Evolutionary conservation across 2,888 invertebrate species (phyloP), one percentile per base, ranked within the genome.

Genomic region (Dynastes tityus): DNA sequence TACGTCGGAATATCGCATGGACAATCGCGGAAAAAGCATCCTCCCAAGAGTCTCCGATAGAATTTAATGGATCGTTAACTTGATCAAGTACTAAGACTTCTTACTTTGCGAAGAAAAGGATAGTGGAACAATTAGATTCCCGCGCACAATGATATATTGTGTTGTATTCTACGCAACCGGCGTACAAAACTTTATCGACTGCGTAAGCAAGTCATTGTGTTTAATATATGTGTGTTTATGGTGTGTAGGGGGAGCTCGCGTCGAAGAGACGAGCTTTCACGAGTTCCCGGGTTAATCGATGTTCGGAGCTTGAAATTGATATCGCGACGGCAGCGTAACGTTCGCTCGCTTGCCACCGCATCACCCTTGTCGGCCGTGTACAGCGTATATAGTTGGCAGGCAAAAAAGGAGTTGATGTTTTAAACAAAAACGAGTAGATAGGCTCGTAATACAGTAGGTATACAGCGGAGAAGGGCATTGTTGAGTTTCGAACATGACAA

Each of bases 171-270:
- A 68, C 68, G 68, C 68, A 68, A 68, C 27, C 51, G 32, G 53
- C 68, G 29, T 51, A 68, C 68, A 3, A 68, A 68, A 68, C 51
- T 68, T 68, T 68, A 51, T 68, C 68, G 51, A 29, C 68, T 68
- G 51, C 68, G 68, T 68, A 68, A 68, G 68, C 68, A 68, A 68
- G 68, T 68, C 68, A 68, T 68, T 68, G 68, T 68, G 68, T 68
- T 68, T 68, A 68, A 68, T 68, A 68, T 68, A 68, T 68, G 68
- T 68, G 68, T 68, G 68, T 68, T 68, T 68, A 68, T 51, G 55
- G 55, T 58, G 55, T 22, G 55, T 22, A 68, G 13, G 68, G 51
- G 68, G 68, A 68, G 51, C 29, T 22, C 55, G 55, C 68, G 68
- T 68, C 51, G 68, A 68, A 51, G 68, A 51, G 68, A 29, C 29